Conservation (phyloP, 2,797 vertebrate species). For the Hylomyscus alleni region DNA sequence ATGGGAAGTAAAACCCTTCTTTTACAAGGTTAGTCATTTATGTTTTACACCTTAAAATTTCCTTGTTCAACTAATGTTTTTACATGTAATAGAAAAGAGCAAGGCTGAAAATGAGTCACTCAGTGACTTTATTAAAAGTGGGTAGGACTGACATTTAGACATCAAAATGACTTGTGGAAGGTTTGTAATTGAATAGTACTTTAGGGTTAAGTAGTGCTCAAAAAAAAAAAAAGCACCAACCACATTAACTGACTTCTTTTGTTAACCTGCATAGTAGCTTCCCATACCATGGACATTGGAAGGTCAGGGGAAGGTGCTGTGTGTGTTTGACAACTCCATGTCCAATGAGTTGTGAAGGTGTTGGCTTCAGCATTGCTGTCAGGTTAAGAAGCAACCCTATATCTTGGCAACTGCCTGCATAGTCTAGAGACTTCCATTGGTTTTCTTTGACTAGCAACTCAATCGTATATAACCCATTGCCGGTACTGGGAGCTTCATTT, state of each 20-base stretch:
- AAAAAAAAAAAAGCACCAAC: slow-evolving; percentile 10
- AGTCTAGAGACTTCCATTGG: background rate
- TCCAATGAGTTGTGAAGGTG: background rate
- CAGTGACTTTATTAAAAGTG: background rate
- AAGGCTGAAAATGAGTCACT: background rate
- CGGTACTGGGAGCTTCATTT: background rate
- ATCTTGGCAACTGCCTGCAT: background rate
- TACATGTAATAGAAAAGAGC: background rate
- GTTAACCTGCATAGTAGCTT: background rate
- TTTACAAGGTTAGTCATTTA: background rate
- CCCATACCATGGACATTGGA: background rate
- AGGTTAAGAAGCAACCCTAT: background rate
- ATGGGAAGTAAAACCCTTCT: background rate
- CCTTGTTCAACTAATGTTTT: background rate
- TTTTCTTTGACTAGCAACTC: background rate
- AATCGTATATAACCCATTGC: background rate
- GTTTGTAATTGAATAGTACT: background rate
- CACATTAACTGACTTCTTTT: background rate
- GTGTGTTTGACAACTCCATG: background rate
- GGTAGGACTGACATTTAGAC: background rate
- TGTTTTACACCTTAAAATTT: slow-evolving; percentile 36
- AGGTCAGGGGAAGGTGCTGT: background rate
- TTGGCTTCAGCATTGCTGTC: background rate
- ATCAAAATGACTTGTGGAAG: background rate
- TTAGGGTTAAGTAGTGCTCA: background rate